These are phyloP conservation scores for Nyleta sp. DNA, from an alignment of 2,888 invertebrate genomes.

Conservation along the genomic window DNA sequence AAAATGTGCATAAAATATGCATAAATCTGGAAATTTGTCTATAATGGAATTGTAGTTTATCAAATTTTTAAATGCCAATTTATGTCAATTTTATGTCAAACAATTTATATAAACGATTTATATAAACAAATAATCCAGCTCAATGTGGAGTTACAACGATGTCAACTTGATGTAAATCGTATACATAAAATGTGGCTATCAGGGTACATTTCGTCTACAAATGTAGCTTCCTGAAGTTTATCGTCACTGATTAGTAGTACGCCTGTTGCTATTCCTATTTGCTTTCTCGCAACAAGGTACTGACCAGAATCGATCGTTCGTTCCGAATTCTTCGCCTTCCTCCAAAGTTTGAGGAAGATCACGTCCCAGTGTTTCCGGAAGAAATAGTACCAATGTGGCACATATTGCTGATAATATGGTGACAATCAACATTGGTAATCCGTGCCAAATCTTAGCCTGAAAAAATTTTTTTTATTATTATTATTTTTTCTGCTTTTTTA, in stretches of 20 bases:
- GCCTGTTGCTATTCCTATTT: slow-evolving; percentile 28
- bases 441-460: slow-evolving; percentile 75
- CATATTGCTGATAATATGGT: slow-evolving; percentile 89
- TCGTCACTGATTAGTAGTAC: slow-evolving; percentile 27
- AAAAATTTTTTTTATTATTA: slow-evolving; percentile 26
- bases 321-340: slow-evolving; percentile 93
- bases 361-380: slow-evolving; percentile 93
- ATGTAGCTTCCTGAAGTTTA: slow-evolving; percentile 4
- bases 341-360: slow-evolving; percentile 93
- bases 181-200: too few relatives aligned
- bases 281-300: slow-evolving; percentile 83
- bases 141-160: too few relatives aligned
- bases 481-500: too few relatives aligned
- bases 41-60: too few relatives aligned
- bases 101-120: too few relatives aligned
- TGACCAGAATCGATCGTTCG: slow-evolving; percentile 90
- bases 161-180: too few relatives aligned
- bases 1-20: too few relatives aligned
- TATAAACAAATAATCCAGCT: too few relatives aligned
- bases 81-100: too few relatives aligned
- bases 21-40: too few relatives aligned
- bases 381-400: slow-evolving; percentile 88
- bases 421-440: slow-evolving; percentile 89
- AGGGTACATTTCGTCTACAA: neutral
- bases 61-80: too few relatives aligned